A percentile compares a stretch with the other conserved stretches of the same genome.
phyloP scores from a whole-genome alignment of 2,888 invertebrate genomes.

The Epinotia demarniana region DNA sequence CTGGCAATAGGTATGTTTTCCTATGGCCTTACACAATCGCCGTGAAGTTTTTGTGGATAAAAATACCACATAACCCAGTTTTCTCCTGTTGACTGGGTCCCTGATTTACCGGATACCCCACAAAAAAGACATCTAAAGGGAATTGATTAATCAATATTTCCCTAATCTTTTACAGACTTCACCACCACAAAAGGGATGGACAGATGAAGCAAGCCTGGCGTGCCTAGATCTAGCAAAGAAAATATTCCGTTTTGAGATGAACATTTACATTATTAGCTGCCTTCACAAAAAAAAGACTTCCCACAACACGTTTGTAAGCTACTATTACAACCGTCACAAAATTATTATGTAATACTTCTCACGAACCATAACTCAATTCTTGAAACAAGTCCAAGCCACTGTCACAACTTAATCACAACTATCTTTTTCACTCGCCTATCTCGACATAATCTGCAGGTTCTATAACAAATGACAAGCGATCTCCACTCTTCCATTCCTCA shows the following conservation, averaged over 20 bases:
- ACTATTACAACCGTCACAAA: not conserved
- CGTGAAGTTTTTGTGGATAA: too few species aligned
- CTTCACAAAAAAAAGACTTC: not conserved
- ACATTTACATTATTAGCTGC: not conserved
- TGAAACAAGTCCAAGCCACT: not conserved
- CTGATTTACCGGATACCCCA: too few species aligned
- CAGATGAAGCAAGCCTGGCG: not conserved
- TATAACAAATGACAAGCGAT: not conserved
- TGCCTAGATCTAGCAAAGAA: not conserved
- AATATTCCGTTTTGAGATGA: not conserved
- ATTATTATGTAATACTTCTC: not conserved
- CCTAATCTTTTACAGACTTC: not conserved
- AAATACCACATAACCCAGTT: too few species aligned
- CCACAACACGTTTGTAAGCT: too few species aligned
- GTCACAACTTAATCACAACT: slow-evolving; percentile 6
- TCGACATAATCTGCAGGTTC: not conserved
- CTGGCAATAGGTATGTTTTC: not conserved
- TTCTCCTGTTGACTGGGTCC: too few species aligned
- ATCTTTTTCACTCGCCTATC: not conserved
- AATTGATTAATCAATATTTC: not conserved
- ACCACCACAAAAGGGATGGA: not conserved
- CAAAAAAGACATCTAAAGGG: too few species aligned
- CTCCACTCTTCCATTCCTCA: slow-evolving; percentile 4
- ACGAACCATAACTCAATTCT: not conserved
- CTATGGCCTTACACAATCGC: not conserved